Evolutionary conservation across 2,113 vertebrate genomes (phyloP), one percentile per base, ranked within the genome.

Genomic region (Piaya cayana): DNA sequence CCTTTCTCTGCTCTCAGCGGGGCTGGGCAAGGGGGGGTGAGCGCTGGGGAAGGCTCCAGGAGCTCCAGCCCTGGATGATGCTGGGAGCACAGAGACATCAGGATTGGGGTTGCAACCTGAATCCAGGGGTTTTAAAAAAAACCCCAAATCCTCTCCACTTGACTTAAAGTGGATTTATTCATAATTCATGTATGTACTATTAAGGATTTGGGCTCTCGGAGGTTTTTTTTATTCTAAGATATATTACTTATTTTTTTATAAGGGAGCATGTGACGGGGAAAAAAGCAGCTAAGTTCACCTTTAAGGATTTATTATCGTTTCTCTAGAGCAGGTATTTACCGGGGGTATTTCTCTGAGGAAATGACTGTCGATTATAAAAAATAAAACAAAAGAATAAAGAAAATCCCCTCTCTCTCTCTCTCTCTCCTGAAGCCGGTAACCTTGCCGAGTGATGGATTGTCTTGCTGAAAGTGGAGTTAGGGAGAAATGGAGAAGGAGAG

Each of bases 201-300:
- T 30, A 56, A 47, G 75, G 86, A 94, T 87, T 88, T 77, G 67
- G 65, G 55, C 70, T 70, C 56, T 71, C 53, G 34, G 59, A 89
- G 78, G 32, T 39, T n/a, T 56, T 50, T 64, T 53, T 32, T 63
- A 64, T 70, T 42, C 76, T 64, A 77, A 85, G 74, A 76, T 3
- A 1, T 79, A 76, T 65, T 92, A 65, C 78, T 67, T 39, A 78
- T 62, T 59, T 62, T 68, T 18, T 50, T 72, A 62, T n/a, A 93
- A 72, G 52, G 58, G 45, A 71, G 43, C 43, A 22, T 6, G 5
- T 1, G 19, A 52, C 8, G 62, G 13, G 75, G 30, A n/a, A 11
- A 11, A 45, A 82, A 86, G 43, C 93, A 72, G 77, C 95, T 47
- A 34, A 86, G 93, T 96, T 97, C 93, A 91, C 92, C 93, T 96